These are phyloP conservation scores for Acleris cristana DNA, from an alignment of 2,888 invertebrate genomes.

Conservation along the genomic window DNA sequence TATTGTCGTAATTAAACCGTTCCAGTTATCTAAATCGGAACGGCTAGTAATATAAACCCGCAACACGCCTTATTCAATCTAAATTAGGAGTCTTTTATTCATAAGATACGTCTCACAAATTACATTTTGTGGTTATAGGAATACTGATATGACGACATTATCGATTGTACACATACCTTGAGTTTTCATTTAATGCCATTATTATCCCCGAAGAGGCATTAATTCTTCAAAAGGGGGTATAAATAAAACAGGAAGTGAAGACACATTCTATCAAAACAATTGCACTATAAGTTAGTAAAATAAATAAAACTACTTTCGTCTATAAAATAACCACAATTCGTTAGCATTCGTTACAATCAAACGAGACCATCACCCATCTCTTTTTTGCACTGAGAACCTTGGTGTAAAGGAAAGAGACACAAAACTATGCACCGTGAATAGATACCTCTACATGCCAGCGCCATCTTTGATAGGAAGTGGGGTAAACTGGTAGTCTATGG, in stretches of 20 bases:
- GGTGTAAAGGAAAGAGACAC: constrained; percentile 56
- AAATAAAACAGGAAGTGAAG: constrained; percentile 23
- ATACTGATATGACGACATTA: constrained; percentile 68
- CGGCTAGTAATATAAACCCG: not conserved
- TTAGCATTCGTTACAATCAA: constrained; percentile 82
- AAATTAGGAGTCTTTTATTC: constrained; percentile 6
- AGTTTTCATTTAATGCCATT: constrained; percentile 69
- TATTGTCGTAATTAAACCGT: constrained; percentile 21
- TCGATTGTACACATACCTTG: constrained; percentile 80
- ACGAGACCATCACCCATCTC: constrained; percentile 57
- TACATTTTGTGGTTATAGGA: constrained; percentile 59
- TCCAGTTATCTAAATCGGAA: not conserved
- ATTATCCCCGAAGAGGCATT: constrained; percentile 36
- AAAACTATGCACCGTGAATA: constrained; percentile 58
- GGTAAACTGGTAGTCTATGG: constrained; percentile 55
- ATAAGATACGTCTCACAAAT: constrained; percentile 8
- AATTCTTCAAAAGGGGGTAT: constrained; percentile 23
- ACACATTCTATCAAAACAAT: constrained; percentile 45
- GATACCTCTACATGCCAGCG: constrained; percentile 55
- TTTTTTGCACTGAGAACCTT: constrained; percentile 39
- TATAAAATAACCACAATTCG: constrained; percentile 74
- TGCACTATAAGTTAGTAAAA: constrained; percentile 63
- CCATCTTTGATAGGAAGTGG: constrained; percentile 62
- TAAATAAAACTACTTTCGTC: constrained; percentile 65
- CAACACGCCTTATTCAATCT: not conserved